A percentile compares a stretch with the other conserved stretches of the same genome.
These are phyloP conservation scores for Paradoxurus hermaphroditus DNA, from an alignment of 2,113 vertebrate genomes.

Conservation along the genomic window DNA sequence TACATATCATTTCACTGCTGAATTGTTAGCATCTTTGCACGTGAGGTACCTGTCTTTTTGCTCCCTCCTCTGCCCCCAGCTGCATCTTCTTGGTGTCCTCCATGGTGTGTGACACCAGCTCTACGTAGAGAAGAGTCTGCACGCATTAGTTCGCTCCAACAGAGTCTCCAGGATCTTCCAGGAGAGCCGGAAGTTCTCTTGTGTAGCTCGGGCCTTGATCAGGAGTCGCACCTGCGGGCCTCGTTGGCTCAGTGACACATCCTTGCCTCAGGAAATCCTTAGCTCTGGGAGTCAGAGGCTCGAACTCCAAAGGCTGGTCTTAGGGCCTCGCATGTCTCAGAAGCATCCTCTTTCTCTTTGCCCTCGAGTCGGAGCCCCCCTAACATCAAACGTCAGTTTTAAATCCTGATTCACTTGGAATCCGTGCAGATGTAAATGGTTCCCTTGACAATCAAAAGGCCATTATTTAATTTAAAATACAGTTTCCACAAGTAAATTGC, in stretches of 20 bases:
- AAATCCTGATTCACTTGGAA: not conserved
- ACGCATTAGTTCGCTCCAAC: not conserved
- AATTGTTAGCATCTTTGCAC: not conserved
- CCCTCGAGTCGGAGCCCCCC: not conserved
- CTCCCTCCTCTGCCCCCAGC: not conserved
- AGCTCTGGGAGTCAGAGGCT: not conserved
- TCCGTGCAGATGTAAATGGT: not conserved
- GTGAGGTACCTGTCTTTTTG: not conserved
- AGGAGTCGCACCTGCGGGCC: not conserved
- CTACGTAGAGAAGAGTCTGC: not conserved
- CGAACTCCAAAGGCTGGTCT: not conserved
- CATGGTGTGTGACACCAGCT: not conserved
- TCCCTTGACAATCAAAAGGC: not conserved
- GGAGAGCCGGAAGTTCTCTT: not conserved
- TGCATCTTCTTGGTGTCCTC: not conserved
- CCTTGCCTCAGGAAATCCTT: not conserved
- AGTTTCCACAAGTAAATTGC: not conserved
- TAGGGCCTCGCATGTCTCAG: not conserved
- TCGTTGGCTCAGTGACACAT: not conserved
- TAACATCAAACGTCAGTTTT: not conserved
- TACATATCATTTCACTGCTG: not conserved
- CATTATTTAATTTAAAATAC: constrained; percentile 22
- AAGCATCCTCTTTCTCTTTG: not conserved
- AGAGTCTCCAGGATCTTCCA: not conserved
- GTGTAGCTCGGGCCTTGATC: not conserved